Conservation (phyloP, 2,113 vertebrate genomes). For the Tragelaphus imberbis region DNA sequence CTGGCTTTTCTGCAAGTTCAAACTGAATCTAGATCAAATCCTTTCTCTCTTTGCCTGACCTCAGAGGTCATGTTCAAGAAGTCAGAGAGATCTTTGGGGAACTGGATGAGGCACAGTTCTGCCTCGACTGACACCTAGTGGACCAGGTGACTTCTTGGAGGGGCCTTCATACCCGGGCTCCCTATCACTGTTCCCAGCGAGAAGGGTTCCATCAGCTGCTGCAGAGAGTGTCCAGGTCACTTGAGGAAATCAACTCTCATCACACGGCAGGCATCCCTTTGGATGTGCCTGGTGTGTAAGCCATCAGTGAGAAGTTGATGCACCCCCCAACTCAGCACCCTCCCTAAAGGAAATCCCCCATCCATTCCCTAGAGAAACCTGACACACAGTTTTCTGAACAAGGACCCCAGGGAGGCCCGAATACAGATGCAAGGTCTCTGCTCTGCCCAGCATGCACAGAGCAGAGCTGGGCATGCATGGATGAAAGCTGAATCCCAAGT, state of each 20-base stretch:
- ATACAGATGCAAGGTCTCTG: neutral
- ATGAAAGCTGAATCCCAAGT: neutral
- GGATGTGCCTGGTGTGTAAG: neutral
- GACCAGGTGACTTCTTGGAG: neutral
- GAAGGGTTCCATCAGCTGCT: neutral
- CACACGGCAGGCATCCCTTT: neutral
- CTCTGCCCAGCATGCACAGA: neutral
- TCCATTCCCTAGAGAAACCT: neutral
- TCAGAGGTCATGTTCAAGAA: slow-evolving; percentile 25
- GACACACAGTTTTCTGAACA: neutral
- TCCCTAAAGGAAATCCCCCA: neutral
- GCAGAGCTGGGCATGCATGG: neutral
- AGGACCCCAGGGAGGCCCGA: neutral
- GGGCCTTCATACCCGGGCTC: rapidly evolving
- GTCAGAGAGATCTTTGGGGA: neutral
- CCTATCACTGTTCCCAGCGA: neutral
- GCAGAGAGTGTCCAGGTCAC: neutral
- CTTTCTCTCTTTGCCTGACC: slow-evolving; percentile 1
- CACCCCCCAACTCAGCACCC: neutral
- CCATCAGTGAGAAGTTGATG: neutral
- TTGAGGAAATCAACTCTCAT: neutral
- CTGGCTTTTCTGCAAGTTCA: slow-evolving; percentile 5
- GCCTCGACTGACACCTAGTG: neutral
- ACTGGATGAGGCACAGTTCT: neutral
- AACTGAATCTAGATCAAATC: slow-evolving; percentile 32